A percentile compares a stretch with the other conserved stretches of the same genome.
Conservation (phyloP, 1,140 invertebrate species). For the Monomorium pharaonis region DNA sequence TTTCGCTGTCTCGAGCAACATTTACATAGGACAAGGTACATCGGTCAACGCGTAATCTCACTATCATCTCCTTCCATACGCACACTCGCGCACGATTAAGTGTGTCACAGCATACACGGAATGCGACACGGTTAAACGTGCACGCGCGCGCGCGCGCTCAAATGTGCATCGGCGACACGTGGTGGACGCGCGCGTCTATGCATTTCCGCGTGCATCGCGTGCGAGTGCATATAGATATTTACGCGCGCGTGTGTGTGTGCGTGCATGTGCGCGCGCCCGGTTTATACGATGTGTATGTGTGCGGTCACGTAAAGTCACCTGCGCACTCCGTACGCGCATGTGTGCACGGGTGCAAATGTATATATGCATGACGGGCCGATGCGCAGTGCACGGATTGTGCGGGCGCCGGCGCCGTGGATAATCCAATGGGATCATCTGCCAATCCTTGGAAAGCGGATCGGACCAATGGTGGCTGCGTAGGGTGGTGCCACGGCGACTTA, state of each 20-base stretch:
- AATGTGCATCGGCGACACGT: slow-evolving; percentile 59
- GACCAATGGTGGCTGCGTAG: slow-evolving; percentile 77
- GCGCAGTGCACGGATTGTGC: slow-evolving; percentile 67
- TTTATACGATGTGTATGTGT: not conserved
- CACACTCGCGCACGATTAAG: not conserved
- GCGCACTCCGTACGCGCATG: slow-evolving; percentile 9
- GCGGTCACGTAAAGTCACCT: not conserved
- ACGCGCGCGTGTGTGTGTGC: not conserved
- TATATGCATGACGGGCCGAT: slow-evolving; percentile 41
- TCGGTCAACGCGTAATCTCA: not conserved
- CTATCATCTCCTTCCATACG: not conserved
- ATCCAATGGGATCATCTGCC: slow-evolving; percentile 84
- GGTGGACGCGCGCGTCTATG: slow-evolving; percentile 36
- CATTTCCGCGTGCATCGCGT: slow-evolving; percentile 52
- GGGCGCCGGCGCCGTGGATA: slow-evolving; percentile 83
- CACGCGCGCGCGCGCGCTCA: not conserved
- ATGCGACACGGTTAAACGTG: slow-evolving; percentile 25
- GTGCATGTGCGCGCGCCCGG: not conserved
- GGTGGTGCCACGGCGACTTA: slow-evolving; percentile 69
- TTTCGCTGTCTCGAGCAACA: not conserved
- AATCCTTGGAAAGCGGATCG: slow-evolving; percentile 78
- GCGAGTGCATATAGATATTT: slow-evolving; percentile 13
- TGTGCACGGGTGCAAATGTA: not conserved
- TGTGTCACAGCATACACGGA: slow-evolving; percentile 29
- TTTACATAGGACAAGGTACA: not conserved